A percentile compares a stretch with the other conserved stretches of the same genome.
Conservation (phyloP, 2,113 vertebrate species). For the Tetraodon nigroviridis region DNA sequence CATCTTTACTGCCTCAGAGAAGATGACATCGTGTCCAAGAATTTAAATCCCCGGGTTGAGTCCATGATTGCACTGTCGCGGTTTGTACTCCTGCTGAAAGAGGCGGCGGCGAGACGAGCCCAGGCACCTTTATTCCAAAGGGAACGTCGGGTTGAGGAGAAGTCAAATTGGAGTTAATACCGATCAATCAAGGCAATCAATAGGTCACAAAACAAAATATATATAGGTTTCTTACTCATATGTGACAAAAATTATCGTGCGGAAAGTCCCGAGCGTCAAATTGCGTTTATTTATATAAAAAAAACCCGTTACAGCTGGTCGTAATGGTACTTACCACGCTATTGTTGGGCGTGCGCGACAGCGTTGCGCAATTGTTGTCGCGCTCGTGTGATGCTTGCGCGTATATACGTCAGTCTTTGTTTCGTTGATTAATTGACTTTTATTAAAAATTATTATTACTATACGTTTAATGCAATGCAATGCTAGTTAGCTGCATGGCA, state of each 20-base stretch:
- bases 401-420: slow-evolving; percentile 12
- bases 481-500: not conserved
- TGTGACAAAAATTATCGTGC: not conserved
- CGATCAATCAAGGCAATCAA: not conserved
- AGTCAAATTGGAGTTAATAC: slow-evolving; percentile 1
- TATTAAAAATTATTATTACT: no score
- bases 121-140: slow-evolving; percentile 51
- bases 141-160: slow-evolving; percentile 19
- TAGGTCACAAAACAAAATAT: not conserved
- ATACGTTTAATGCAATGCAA: no score
- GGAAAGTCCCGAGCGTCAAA: not conserved
- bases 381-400: slow-evolving; percentile 48
- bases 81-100: slow-evolving; percentile 61
- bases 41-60: slow-evolving; percentile 62
- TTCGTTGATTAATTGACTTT: not conserved
- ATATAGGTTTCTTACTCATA: not conserved
- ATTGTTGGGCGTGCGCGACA: slow-evolving; percentile 70
- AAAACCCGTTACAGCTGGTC: slow-evolving; percentile 47
- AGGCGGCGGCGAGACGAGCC: slow-evolving; percentile 57
- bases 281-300: slow-evolving; percentile 5
- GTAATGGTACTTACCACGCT: slow-evolving; percentile 75
- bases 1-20: slow-evolving; percentile 59
- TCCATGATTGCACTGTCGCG: slow-evolving; percentile 60
- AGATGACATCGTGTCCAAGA: slow-evolving; percentile 52
- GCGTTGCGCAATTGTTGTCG: slow-evolving; percentile 27